phyloP scores from a whole-genome alignment of 2,797 vertebrate genomes.

The Morus bassanus region DNA sequence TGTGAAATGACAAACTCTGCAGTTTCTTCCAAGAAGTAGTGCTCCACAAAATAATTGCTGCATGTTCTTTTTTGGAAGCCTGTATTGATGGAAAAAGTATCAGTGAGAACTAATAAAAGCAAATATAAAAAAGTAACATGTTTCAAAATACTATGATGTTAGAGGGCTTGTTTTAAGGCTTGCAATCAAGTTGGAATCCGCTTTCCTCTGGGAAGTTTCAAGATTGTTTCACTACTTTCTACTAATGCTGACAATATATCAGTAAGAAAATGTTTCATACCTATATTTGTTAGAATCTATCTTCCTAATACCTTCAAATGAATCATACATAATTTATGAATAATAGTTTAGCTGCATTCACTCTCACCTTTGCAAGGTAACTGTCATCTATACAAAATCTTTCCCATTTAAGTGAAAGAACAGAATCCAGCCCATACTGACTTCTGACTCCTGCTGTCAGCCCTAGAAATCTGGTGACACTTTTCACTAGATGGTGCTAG shows the following conservation, averaged over 20 bases:
- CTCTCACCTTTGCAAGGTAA: background rate
- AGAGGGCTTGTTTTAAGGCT: background rate
- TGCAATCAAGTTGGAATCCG: background rate
- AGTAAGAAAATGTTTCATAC: background rate
- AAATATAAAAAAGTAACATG: background rate
- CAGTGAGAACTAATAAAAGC: background rate
- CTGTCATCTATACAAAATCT: background rate
- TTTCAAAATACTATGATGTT: background rate
- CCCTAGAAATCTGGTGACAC: background rate
- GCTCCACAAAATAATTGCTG: slow-evolving; percentile 92
- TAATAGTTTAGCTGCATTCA: background rate
- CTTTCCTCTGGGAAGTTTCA: background rate
- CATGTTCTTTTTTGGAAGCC: slow-evolving; percentile 94
- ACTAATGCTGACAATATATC: background rate
- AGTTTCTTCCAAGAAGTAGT: slow-evolving; percentile 88
- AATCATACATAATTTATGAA: background rate
- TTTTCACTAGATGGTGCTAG: slow-evolving; percentile 62
- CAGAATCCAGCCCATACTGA: background rate
- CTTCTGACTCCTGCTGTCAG: background rate
- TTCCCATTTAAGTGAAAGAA: background rate
- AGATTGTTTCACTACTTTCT: background rate
- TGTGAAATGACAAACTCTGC: slow-evolving; percentile 88
- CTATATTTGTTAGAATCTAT: background rate
- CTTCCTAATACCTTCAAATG: background rate
- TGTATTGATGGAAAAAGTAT: slow-evolving; percentile 45